phyloP scores from a whole-genome alignment of 2,797 vertebrate species.

The Rhabdophis nuchalis region DNA sequence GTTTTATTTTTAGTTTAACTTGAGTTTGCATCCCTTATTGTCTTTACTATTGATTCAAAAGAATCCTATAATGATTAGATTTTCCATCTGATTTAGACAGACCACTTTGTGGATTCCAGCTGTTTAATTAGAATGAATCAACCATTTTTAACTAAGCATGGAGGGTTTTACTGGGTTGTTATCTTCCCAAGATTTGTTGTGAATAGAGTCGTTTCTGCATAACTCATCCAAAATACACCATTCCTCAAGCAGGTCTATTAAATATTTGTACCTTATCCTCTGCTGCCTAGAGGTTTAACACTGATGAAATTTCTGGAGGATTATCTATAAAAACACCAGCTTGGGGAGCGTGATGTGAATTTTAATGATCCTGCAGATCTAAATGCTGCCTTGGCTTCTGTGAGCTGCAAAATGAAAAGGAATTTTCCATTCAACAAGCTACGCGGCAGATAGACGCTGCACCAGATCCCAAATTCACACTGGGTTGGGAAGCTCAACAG shows the following conservation, averaged over 20 bases:
- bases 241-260: constrained; percentile 49
- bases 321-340: constrained; percentile 26
- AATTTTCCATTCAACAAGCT: neutral
- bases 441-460: neutral
- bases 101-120: neutral
- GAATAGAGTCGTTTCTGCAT: constrained; percentile 42
- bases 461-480: neutral
- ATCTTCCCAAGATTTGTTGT: constrained; percentile 48
- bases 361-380: constrained; percentile 30
- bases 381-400: constrained; percentile 18
- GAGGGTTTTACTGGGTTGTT: constrained; percentile 26
- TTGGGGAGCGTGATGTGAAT: constrained; percentile 32
- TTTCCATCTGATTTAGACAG: neutral
- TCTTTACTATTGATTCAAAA: neutral
- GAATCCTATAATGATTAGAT: neutral
- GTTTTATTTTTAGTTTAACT: neutral
- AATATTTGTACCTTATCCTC: constrained; percentile 44
- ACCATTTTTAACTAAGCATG: neutral
- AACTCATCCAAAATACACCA: constrained; percentile 47
- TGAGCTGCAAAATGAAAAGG: neutral
- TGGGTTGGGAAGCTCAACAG: neutral
- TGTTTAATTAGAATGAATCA: neutral
- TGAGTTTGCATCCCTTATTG: neutral
- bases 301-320: constrained; percentile 44
- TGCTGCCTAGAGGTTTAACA: constrained; percentile 27